Percentiles rank a stretch among this genome's conserved stretches.
These are phyloP conservation scores for Protobothrops mucrosquamatus DNA, from an alignment of 2,113 vertebrate species.

Conservation along the genomic window DNA sequence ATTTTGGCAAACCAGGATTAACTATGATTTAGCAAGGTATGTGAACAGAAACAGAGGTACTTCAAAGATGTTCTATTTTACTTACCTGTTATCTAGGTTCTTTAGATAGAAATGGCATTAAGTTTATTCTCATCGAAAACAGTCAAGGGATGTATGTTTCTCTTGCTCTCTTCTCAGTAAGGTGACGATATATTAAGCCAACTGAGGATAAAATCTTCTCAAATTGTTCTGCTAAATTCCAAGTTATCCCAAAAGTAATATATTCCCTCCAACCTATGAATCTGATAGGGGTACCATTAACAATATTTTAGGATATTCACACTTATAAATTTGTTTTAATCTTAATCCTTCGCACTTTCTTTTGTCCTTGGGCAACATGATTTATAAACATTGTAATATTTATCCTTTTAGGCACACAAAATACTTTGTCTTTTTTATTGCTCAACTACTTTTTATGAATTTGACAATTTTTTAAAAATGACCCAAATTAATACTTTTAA, in stretches of 20 bases:
- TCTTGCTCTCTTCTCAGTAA: background rate
- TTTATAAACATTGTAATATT: background rate
- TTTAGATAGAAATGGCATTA: background rate
- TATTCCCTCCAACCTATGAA: background rate
- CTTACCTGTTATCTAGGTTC: background rate
- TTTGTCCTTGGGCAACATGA: background rate
- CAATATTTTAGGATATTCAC: background rate
- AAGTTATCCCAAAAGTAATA: background rate
- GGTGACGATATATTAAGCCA: background rate
- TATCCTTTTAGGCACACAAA: background rate
- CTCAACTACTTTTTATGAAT: background rate
- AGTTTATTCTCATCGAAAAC: background rate
- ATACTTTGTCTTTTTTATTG: background rate
- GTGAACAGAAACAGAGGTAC: background rate
- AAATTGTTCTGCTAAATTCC: background rate
- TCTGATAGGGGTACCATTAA: conserved; percentile 1
- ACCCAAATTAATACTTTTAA: background rate
- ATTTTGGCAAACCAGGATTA: background rate
- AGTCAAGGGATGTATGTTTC: background rate
- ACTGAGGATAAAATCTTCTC: background rate
- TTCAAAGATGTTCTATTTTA: background rate
- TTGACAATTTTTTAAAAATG: background rate
- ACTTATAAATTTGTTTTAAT: background rate
- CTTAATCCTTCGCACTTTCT: background rate
- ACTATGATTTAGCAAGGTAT: background rate